phyloP scores from a whole-genome alignment of 2,888 invertebrate genomes.

The Papilio protenor region DNA sequence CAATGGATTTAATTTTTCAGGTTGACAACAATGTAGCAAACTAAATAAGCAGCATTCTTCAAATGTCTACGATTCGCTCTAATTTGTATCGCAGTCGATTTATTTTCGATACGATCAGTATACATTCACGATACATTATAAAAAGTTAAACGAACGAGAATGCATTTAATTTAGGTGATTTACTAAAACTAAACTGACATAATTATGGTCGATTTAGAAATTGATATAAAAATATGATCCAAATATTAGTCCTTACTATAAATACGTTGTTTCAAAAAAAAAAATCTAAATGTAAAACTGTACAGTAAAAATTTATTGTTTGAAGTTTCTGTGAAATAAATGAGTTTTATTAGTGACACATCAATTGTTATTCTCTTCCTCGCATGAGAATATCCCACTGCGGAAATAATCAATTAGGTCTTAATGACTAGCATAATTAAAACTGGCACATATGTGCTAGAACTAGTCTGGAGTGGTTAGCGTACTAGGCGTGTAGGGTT shows the following conservation, averaged over 20 bases:
- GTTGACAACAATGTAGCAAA: background rate
- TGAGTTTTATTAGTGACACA: background rate
- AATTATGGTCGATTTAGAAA: background rate
- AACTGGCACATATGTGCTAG: constrained; percentile 53
- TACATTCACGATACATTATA: constrained; percentile 2
- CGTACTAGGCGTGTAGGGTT: constrained; percentile 34
- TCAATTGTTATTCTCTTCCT: constrained; percentile 51
- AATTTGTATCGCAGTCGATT: constrained; percentile 22
- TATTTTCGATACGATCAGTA: background rate
- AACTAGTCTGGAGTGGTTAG: constrained; percentile 51
- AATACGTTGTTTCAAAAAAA: background rate
- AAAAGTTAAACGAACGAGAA: background rate
- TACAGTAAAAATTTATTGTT: too few species aligned
- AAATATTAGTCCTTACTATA: background rate
- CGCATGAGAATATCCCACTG: constrained; percentile 52
- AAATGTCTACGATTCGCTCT: constrained; percentile 6
- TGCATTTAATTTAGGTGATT: background rate
- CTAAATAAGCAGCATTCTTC: background rate
- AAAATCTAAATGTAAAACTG: too few species aligned
- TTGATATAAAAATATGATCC: too few species aligned
- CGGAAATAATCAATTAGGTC: constrained; percentile 64
- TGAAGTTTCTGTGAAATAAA: background rate
- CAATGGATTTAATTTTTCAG: background rate
- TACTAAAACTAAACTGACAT: background rate
- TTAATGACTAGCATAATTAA: constrained; percentile 55